phyloP scores from a whole-genome alignment of 2,797 vertebrate species.

The Phyllotis vaccarum region DNA sequence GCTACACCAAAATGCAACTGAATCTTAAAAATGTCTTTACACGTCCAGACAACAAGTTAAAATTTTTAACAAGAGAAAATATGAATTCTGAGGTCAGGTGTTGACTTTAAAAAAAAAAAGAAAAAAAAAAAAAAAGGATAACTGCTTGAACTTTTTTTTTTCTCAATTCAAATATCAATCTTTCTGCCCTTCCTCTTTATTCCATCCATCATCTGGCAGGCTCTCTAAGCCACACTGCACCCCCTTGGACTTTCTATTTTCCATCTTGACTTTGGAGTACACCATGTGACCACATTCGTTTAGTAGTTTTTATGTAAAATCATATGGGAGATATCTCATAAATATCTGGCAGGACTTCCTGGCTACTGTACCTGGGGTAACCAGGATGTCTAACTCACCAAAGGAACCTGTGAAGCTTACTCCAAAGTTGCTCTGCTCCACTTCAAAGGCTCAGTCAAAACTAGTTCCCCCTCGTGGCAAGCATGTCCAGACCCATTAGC shows the following conservation, averaged over 20 bases:
- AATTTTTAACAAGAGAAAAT: background rate
- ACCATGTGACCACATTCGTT: background rate
- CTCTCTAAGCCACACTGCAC: background rate
- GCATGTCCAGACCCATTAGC: background rate
- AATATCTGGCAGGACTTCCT: background rate
- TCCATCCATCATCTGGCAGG: background rate
- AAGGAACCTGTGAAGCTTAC: background rate
- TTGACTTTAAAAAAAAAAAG: background rate
- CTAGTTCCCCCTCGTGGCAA: background rate
- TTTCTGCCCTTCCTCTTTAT: no score
- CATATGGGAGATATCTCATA: background rate
- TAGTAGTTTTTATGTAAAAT: background rate
- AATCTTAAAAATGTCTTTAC: background rate
- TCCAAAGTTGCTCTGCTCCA: background rate
- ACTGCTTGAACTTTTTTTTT: background rate
- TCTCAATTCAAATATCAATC: background rate
- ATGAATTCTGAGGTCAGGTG: background rate
- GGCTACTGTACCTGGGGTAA: background rate
- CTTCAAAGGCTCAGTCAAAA: no score
- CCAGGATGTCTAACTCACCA: background rate
- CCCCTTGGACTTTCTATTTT: background rate
- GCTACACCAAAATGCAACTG: background rate
- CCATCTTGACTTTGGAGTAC: background rate
- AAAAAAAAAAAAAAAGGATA: no score
- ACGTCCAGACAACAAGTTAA: background rate